phyloP scores from a whole-genome alignment of 2,113 vertebrate genomes.

The Clarias gariepinus region DNA sequence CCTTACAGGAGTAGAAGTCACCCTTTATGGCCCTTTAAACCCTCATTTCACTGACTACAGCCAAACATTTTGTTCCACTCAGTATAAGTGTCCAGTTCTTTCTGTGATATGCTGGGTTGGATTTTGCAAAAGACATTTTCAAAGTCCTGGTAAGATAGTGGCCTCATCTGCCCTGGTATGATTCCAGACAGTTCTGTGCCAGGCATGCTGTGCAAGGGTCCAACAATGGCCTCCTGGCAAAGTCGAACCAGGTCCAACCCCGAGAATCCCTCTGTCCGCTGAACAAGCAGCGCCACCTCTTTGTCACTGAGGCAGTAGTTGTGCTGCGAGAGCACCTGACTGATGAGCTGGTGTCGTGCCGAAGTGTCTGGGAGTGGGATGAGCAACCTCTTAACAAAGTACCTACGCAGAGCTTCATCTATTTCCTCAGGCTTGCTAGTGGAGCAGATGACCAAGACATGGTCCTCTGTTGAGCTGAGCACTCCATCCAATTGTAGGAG shows the following conservation, averaged over 20 bases:
- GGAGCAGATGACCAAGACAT: slow-evolving; percentile 96
- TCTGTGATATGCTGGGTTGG: slow-evolving; percentile 98
- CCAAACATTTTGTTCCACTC: slow-evolving; percentile 99
- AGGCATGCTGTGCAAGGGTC: slow-evolving; percentile 90
- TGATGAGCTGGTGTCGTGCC: slow-evolving; percentile 98
- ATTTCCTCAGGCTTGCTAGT: slow-evolving; percentile 98
- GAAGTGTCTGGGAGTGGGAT: slow-evolving; percentile 95
- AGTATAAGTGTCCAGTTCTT: slow-evolving; percentile 97
- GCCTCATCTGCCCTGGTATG: slow-evolving; percentile 94
- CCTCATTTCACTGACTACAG: slow-evolving; percentile 88
- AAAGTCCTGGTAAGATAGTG: slow-evolving; percentile 99
- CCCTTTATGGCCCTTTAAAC: slow-evolving; percentile 29
- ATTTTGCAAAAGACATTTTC: slow-evolving; percentile 99
- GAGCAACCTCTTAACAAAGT: slow-evolving; percentile 98
- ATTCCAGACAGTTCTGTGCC: slow-evolving; percentile 90
- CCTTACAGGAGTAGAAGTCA: slow-evolving; percentile 29
- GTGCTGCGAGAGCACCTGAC: slow-evolving; percentile 98
- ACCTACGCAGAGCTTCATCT: slow-evolving; percentile 94
- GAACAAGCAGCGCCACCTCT: slow-evolving; percentile 95
- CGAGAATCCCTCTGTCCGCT: slow-evolving; percentile 98
- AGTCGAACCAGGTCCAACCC: slow-evolving; percentile 94
- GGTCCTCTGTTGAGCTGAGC: slow-evolving; percentile 92
- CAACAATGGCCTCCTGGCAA: slow-evolving; percentile 94
- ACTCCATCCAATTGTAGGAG: slow-evolving; percentile 96
- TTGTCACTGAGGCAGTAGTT: slow-evolving; percentile 99